Evolutionary conservation across 2,797 vertebrate genomes (phyloP).

Genomic region (Melanotaenia boesemani): DNA sequence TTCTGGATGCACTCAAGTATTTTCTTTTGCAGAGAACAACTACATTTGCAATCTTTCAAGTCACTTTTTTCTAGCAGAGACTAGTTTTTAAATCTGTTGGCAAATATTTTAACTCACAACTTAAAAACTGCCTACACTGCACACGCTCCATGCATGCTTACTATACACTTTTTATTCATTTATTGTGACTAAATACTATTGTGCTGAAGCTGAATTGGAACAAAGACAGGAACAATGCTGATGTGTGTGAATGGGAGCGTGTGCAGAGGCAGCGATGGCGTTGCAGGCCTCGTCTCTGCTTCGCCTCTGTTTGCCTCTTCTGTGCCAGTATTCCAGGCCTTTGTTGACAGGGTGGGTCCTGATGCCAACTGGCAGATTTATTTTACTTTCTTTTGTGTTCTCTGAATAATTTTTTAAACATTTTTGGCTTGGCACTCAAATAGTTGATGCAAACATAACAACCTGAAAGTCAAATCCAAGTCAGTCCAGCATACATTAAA

Average conservation of each 20-base stretch:
- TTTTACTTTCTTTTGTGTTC: constrained; percentile 69
- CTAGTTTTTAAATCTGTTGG: constrained; percentile 58
- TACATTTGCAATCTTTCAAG: constrained; percentile 45
- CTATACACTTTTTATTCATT: constrained; percentile 59
- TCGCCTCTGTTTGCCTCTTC: constrained; percentile 56
- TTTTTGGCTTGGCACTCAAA: constrained; percentile 79
- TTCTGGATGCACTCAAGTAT: constrained; percentile 19
- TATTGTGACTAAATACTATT: constrained; percentile 67
- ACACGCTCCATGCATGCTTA: constrained; percentile 56
- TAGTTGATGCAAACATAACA: constrained; percentile 70
- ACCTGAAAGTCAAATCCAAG: constrained; percentile 53
- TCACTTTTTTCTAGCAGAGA: constrained; percentile 9
- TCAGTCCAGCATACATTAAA: constrained; percentile 26
- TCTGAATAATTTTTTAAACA: constrained; percentile 77
- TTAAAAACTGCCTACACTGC: constrained; percentile 58
- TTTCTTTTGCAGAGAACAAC: constrained; percentile 31
- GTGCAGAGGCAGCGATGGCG: constrained; percentile 39
- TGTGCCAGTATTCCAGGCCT: constrained; percentile 56
- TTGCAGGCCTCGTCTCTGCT: constrained; percentile 34
- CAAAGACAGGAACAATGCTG: constrained; percentile 70
- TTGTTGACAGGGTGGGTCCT: constrained; percentile 61
- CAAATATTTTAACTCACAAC: constrained; percentile 45
- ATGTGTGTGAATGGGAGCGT: constrained; percentile 59
- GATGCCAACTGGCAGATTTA: constrained; percentile 76
- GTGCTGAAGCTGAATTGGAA: constrained; percentile 54